These are phyloP conservation scores for Chromis chromis DNA, from an alignment of 2,797 vertebrate genomes.

Conservation along the genomic window DNA sequence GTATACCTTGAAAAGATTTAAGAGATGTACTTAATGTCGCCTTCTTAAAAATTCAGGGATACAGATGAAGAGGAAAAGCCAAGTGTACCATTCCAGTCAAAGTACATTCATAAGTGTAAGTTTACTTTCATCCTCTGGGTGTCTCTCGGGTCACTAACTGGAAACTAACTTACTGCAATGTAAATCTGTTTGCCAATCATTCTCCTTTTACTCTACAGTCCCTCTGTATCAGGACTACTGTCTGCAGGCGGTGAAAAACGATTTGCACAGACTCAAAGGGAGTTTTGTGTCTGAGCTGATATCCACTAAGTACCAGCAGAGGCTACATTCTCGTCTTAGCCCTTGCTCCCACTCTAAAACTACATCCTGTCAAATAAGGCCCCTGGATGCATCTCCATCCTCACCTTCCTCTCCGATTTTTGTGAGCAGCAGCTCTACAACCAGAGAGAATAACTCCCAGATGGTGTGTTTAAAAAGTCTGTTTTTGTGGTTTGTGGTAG, in stretches of 20 bases:
- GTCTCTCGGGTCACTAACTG: background rate
- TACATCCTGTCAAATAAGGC: background rate
- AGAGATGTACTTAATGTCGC: background rate
- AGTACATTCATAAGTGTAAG: conserved; percentile 80
- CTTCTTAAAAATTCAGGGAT: conserved; percentile 47
- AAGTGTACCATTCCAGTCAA: conserved; percentile 69
- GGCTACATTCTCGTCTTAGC: conserved; percentile 27
- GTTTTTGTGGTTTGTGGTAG: too few species aligned
- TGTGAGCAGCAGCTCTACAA: conserved; percentile 71
- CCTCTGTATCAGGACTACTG: conserved; percentile 88
- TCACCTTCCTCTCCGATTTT: conserved; percentile 29
- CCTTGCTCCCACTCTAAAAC: rapidly evolving
- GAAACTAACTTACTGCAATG: background rate
- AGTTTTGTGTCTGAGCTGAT: conserved; percentile 61
- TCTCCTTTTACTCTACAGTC: conserved; percentile 60
- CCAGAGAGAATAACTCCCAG: conserved; percentile 78
- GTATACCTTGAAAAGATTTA: background rate
- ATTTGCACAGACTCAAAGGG: conserved; percentile 51
- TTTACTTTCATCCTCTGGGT: conserved; percentile 2
- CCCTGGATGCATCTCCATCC: background rate
- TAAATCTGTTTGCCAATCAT: background rate
- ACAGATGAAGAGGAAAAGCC: conserved; percentile 39
- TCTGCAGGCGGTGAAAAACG: conserved; percentile 58
- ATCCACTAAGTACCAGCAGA: conserved; percentile 7
- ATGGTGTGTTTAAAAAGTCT: conserved; percentile 80